Base-by-base conservation (phyloP, 2,797 vertebrate genomes). In the Oceanodroma leucorhoa region DNA sequence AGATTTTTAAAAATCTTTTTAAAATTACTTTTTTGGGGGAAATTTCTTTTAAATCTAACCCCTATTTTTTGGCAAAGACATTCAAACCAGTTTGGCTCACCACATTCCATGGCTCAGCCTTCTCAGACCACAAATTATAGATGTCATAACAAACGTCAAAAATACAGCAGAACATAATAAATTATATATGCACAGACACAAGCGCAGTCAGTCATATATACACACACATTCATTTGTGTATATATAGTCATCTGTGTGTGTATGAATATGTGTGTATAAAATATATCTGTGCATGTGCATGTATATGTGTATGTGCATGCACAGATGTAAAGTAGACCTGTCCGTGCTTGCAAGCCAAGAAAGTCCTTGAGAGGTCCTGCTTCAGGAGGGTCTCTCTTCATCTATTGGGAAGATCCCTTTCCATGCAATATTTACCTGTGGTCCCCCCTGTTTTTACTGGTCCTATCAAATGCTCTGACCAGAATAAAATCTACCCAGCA, bases 111-210 rank as follows among this genome's bases (percentile, higher is more conserved):
- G 92, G 90, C 65, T 91, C 86, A 90, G 67, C 64, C 88, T 87
- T 90, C 81, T 90, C 75, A 77, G 78, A 94, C 90, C 95, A 90
- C 96, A 97, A 95, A 95, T 96, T 96, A 93, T 27, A 95, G 93
- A 95, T 80, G 83, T 71, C 83, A 69, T 51, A 83, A 94, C 41
- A 85, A 85, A 82, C 48, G 94, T 96, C 93, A 95, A 94, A 97
- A 96, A 96, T 96, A 95, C 72, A 90, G 81, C 60, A 53, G 64
- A 65, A 67, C 23, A 16, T 67, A 89, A 90, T 84, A 77, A 82
- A 64, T 92, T 73, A 64, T 87, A 94, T 85, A 92, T 62, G 78
- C 83, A 66, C 30, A 45, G 70, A 60, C 83, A 77, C 34, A 72
- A 93, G 58, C 23, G 2, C 61, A 86, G 53, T 53, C 85, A 82